Percentiles rank a stretch among this genome's conserved stretches.
These are phyloP conservation scores for Hippocampus mohnikei DNA, from an alignment of 2,113 vertebrate genomes.

Conservation along the genomic window DNA sequence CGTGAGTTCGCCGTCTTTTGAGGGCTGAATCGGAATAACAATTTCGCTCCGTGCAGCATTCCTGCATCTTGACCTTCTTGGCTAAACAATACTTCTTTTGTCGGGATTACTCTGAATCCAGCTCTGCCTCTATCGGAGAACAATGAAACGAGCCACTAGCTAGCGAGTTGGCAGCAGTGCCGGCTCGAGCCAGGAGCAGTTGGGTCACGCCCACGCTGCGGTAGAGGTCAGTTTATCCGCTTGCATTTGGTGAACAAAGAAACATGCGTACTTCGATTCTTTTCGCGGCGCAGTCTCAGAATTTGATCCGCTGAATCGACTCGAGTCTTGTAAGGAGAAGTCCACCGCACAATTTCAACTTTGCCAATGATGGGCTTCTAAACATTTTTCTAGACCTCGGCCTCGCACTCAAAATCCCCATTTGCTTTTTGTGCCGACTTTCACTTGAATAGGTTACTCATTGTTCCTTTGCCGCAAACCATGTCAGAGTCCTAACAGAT, in stretches of 20 bases:
- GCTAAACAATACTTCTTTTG: slow-evolving; percentile 35
- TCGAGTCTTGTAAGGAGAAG: not conserved
- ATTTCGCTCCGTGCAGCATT: slow-evolving; percentile 4
- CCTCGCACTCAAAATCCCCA: too few relatives aligned
- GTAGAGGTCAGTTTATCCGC: slow-evolving; percentile 27
- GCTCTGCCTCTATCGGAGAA: slow-evolving; percentile 37
- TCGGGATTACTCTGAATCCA: slow-evolving; percentile 37
- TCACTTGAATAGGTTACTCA: too few relatives aligned
- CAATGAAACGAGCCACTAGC: slow-evolving; percentile 36
- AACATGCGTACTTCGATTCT: not conserved
- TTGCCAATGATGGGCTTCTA: not conserved
- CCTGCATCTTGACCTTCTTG: slow-evolving; percentile 20
- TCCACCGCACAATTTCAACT: not conserved
- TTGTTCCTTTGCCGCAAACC: too few relatives aligned
- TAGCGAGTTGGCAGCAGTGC: slow-evolving; percentile 35
- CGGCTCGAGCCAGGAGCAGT: slow-evolving; percentile 32
- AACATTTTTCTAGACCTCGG: not conserved
- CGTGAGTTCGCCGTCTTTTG: not conserved
- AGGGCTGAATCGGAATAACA: slow-evolving; percentile 5
- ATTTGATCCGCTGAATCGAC: not conserved
- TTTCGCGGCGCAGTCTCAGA: not conserved
- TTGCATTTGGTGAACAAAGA: not conserved
- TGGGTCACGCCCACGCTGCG: slow-evolving; percentile 24
- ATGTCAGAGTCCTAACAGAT: too few relatives aligned
- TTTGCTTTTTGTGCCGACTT: too few relatives aligned